Evolutionary conservation across 2,797 vertebrate genomes (phyloP).

Genomic region (Galaxias olidus): DNA sequence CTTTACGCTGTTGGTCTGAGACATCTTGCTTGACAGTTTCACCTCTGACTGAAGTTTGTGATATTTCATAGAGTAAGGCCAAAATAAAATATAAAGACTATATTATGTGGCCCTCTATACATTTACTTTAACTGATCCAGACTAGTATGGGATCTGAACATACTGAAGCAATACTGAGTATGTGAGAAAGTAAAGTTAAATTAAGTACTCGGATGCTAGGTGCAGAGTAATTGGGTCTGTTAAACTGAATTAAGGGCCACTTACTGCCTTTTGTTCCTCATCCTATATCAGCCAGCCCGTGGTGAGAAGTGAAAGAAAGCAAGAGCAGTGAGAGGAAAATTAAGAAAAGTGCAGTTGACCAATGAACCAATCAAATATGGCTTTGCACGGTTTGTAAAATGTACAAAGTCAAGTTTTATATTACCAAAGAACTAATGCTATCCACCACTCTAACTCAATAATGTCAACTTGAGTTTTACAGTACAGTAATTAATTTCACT

Average conservation of each 20-base stretch:
- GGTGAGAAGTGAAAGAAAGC: constrained; percentile 66
- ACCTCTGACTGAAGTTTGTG: constrained; percentile 2
- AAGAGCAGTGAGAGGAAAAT: neutral
- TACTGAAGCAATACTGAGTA: neutral
- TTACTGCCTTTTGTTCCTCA: constrained; percentile 98
- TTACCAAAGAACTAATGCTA: too few relatives aligned
- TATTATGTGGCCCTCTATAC: too few relatives aligned
- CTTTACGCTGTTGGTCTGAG: neutral
- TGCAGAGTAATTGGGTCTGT: constrained; percentile 26
- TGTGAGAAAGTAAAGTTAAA: neutral
- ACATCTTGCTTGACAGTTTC: constrained; percentile 24
- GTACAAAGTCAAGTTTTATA: too few relatives aligned
- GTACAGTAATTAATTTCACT: neutral
- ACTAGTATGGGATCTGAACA: neutral
- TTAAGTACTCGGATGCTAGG: neutral
- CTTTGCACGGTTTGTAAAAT: too few relatives aligned
- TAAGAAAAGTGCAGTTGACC: too few relatives aligned
- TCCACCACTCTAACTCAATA: too few relatives aligned
- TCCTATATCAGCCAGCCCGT: constrained; percentile 82
- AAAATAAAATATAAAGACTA: constrained; percentile 1
- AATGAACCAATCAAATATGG: too few relatives aligned
- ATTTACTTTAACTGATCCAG: too few relatives aligned
- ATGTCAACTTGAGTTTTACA: too few relatives aligned
- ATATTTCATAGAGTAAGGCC: neutral
- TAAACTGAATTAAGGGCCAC: constrained; percentile 74